A percentile compares a stretch with the other conserved stretches of the same genome.
Evolutionary conservation across 2,797 vertebrate species (phyloP).

Genomic region (Phalanger gymnotis): DNA sequence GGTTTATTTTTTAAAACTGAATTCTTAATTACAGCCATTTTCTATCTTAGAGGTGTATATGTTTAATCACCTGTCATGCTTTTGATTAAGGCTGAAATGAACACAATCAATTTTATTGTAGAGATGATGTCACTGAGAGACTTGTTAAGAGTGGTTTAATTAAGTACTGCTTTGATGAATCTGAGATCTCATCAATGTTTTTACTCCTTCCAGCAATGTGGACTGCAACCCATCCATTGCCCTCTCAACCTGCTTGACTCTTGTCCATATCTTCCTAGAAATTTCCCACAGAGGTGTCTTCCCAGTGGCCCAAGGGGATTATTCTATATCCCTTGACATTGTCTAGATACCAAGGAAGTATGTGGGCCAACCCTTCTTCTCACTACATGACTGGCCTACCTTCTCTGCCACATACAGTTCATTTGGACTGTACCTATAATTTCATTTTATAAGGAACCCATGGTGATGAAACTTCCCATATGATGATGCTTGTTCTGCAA

Average conservation of each 20-base stretch:
- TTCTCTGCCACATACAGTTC: neutral
- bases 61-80: constrained; percentile 29
- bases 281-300: neutral
- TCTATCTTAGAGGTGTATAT: constrained; percentile 36
- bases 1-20: neutral
- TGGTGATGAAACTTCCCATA: neutral
- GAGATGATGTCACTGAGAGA: neutral
- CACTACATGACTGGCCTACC: neutral
- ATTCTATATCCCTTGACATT: neutral
- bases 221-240: neutral
- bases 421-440: neutral
- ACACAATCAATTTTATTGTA: neutral
- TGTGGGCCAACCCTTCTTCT: neutral
- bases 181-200: neutral
- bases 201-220: neutral
- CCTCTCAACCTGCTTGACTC: neutral
- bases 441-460: neutral
- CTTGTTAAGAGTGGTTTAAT: neutral
- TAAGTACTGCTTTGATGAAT: neutral
- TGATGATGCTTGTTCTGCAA: neutral
- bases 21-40: constrained; percentile 41
- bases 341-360: neutral
- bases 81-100: constrained; percentile 23
- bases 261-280: neutral
- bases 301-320: neutral